Evolutionary conservation across 1,140 invertebrate species (phyloP), one percentile per base, ranked within the genome.

Genomic region (Eurosta solidaginis): DNA sequence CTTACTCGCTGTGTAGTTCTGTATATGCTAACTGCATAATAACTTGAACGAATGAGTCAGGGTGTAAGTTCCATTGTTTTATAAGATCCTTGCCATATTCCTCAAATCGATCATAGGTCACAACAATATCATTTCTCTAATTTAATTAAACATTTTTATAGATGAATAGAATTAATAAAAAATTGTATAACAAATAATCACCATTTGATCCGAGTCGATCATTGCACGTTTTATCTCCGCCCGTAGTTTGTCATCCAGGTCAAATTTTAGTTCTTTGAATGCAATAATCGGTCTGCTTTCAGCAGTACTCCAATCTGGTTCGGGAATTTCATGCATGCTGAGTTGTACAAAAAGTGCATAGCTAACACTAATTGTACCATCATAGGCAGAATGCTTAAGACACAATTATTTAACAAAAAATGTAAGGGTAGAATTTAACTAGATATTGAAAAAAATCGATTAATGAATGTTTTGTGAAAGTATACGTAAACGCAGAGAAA

Each of bases 1-100:
- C 74, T 77, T 77, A 79, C 78, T 79, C 76, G 17, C 74, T 49
- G n/a, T 79, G 63, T 40, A 79, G 52, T 78, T 76, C 44, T 14
- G 89, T 91, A 82, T 92, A 93, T 9, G 91, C 89, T 79, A 92
- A 88, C 80, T 94, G 93, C 73, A 94, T 82, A 2, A 91, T 89
- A 80, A 93, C 88, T 86, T 93, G 93, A 20, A 92, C 87, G 84
- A 90, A 91, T 3, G 91, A 89, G 83, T 93, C 92, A 14, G 92
- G 92, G 82, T 92, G 91, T 40, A 92, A 78, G 44, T 88, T 86
- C 29, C 87, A 82, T 3, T 52, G 81, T 76, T 89, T 89, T 54
- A 92, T 86, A 68, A 89, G 89, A 7, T 87, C 83, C 81, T 91
- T 92, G 22, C 91, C 92, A 85, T 89, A 92, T 5, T 85, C 84